phyloP scores from a whole-genome alignment of 2,888 invertebrate genomes.

The Caenorhabditis sp. region DNA sequence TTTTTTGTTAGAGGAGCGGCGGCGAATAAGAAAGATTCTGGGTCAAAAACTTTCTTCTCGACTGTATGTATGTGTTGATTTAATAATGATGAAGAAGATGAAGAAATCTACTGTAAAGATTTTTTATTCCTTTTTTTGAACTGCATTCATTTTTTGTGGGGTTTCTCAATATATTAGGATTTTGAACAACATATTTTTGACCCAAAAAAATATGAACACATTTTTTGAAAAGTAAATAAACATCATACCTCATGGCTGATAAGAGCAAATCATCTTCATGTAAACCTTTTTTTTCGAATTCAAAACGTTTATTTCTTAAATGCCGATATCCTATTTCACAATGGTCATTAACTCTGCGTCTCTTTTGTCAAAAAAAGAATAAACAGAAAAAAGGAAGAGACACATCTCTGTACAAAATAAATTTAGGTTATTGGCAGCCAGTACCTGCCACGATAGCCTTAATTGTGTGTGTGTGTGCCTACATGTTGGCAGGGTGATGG shows the following conservation, averaged over 20 bases:
- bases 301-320: no score
- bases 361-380: conserved; percentile 20
- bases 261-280: no score
- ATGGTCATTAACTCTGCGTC: conserved; percentile 19
- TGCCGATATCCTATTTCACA: no score
- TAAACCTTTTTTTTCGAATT: no score
- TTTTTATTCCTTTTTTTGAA: not conserved
- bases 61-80: not conserved
- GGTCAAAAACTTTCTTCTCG: conserved; percentile 5
- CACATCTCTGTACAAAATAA: conserved; percentile 7
- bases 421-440: conserved; percentile 28
- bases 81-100: not conserved
- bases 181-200: not conserved
- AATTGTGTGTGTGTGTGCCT: not conserved
- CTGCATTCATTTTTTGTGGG: not conserved
- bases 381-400: not conserved
- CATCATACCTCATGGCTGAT: no score
- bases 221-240: no score
- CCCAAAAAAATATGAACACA: not conserved
- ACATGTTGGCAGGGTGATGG: not conserved
- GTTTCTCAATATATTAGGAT: not conserved
- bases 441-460: conserved; percentile 44
- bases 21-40: not conserved
- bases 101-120: not conserved
- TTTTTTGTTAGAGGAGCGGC: not conserved